phyloP scores from a whole-genome alignment of 2,888 invertebrate species.

The Napeogenes inachia region DNA sequence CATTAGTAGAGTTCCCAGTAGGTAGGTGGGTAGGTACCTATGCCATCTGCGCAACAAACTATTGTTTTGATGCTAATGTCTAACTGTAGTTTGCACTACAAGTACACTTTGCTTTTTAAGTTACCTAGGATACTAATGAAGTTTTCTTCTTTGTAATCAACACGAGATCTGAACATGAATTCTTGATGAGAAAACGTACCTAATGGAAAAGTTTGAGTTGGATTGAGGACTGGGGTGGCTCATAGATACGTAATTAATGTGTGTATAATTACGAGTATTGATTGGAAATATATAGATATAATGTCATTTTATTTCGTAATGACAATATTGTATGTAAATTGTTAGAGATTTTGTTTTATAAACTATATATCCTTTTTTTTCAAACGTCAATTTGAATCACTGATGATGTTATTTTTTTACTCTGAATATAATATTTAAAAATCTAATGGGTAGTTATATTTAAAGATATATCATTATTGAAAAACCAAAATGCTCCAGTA shows the following conservation, averaged over 20 bases:
- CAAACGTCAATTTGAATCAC: too few species aligned
- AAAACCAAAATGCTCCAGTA: conserved; percentile 11
- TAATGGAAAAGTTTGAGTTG: neutral
- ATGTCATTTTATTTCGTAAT: too few species aligned
- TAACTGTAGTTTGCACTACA: conserved; percentile 34
- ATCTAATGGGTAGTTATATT: too few species aligned
- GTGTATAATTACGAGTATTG: too few species aligned
- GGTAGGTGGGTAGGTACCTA: neutral
- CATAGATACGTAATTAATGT: too few species aligned
- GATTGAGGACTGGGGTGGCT: too few species aligned
- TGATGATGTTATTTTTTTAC: too few species aligned
- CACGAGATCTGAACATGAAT: neutral
- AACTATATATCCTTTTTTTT: too few species aligned
- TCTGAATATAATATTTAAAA: too few species aligned
- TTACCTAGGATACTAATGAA: conserved; percentile 18
- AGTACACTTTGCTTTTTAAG: conserved; percentile 28
- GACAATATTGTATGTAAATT: too few species aligned
- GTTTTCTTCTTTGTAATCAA: conserved; percentile 2
- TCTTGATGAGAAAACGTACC: neutral
- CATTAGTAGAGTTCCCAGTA: conserved; percentile 27
- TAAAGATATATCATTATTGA: conserved; percentile 1
- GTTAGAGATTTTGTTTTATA: too few species aligned
- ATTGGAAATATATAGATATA: too few species aligned
- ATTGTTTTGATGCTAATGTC: conserved; percentile 37
- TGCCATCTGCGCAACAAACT: conserved; percentile 24